Evolutionary conservation across 2,113 vertebrate species (phyloP).

Genomic region (pig (Sus scrofa)): T2T-Sscrofa CM000822.6:52183501-52184000

Average conservation of each 20-base stretch:
- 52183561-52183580: background rate
- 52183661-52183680: slow-evolving; percentile 51
- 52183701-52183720: slow-evolving; percentile 58
- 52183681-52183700: slow-evolving; percentile 57
- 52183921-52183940: background rate
- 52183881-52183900: background rate
- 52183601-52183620: background rate
- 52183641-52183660: background rate
- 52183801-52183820: background rate
- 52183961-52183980: background rate
- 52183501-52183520: slow-evolving; percentile 53
- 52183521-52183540: slow-evolving; percentile 51
- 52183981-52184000: background rate
- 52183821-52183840: background rate
- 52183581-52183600: slow-evolving; percentile 30
- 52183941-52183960: background rate
- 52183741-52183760: background rate
- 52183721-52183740: background rate
- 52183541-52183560: background rate
- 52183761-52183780: background rate
- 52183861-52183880: background rate
- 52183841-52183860: background rate
- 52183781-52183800: background rate
- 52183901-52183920: background rate
- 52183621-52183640: background rate